Conservation (phyloP, 2,888 invertebrate genomes). For the Branchipolynoe longqiensis region DNA sequence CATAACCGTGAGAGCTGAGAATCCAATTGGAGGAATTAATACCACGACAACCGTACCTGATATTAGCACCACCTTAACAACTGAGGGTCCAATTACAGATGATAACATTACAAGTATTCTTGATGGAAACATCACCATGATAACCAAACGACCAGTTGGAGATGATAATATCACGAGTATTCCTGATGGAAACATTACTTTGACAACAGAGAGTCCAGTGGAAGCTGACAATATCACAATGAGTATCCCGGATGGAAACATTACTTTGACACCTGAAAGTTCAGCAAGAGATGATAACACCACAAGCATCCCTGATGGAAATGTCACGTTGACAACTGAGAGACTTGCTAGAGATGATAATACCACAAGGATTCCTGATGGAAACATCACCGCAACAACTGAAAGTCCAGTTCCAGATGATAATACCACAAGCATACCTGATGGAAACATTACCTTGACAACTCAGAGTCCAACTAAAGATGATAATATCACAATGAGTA, state of each 20-base stretch:
- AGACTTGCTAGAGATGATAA: background rate
- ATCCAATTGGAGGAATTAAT: background rate
- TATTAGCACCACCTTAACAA: too few species aligned
- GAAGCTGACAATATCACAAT: background rate
- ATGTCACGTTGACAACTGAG: background rate
- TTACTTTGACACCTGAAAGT: background rate
- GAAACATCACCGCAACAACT: background rate
- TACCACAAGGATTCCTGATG: too few species aligned
- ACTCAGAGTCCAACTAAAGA: too few species aligned
- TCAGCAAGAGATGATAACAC: constrained; percentile 6
- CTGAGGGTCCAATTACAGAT: background rate
- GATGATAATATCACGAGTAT: background rate
- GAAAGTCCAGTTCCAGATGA: background rate
- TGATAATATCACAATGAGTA: too few species aligned
- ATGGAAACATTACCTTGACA: too few species aligned
- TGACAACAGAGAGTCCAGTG: background rate
- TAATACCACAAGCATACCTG: too few species aligned
- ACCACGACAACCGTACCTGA: too few species aligned
- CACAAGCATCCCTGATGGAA: background rate
- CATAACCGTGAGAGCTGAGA: background rate
- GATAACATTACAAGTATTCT: background rate
- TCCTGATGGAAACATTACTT: background rate
- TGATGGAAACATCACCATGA: background rate
- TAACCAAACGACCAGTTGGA: background rate
- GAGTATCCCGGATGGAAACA: background rate